These are phyloP conservation scores for Eristalinus aeneus DNA, from an alignment of 2,888 invertebrate species.

Conservation along the genomic window DNA sequence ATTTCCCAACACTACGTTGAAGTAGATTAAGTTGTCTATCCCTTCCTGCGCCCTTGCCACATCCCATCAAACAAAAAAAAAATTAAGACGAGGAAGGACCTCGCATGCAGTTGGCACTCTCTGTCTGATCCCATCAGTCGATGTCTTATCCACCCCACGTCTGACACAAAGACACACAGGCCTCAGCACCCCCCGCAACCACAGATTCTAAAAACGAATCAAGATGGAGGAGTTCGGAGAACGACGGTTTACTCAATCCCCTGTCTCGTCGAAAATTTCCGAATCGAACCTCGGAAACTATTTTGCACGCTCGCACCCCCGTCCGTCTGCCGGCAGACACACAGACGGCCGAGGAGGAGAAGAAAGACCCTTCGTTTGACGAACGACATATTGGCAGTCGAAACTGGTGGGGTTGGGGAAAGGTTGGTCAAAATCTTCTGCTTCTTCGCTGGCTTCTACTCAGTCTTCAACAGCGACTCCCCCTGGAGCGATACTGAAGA, in stretches of 20 bases:
- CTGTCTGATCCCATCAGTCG: conserved; percentile 3
- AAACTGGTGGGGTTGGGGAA: background rate
- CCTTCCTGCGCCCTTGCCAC: background rate
- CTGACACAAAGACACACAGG: background rate
- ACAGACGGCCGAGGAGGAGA: background rate
- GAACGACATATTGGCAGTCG: conserved; percentile 60
- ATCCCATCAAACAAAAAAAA: conserved; percentile 1
- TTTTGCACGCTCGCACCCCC: conserved; percentile 24
- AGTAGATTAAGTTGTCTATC: conserved; percentile 65
- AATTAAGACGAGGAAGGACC: background rate
- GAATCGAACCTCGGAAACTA: conserved; percentile 55
- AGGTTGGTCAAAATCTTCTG: conserved; percentile 41
- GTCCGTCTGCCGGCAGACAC: background rate
- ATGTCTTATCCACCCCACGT: background rate
- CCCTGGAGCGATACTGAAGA: background rate
- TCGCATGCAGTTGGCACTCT: conserved; percentile 55
- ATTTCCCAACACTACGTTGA: conserved; percentile 60
- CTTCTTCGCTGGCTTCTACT: conserved; percentile 34
- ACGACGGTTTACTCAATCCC: background rate
- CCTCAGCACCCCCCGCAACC: conserved; percentile 30
- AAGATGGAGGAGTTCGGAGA: background rate
- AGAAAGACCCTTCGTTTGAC: conserved; percentile 40
- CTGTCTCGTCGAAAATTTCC: conserved; percentile 25
- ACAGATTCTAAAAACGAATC: conserved; percentile 13
- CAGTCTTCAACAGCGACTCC: conserved; percentile 25